Conservation (phyloP, 2,888 invertebrate species). For the Pyrocoelia pectoralis region DNA sequence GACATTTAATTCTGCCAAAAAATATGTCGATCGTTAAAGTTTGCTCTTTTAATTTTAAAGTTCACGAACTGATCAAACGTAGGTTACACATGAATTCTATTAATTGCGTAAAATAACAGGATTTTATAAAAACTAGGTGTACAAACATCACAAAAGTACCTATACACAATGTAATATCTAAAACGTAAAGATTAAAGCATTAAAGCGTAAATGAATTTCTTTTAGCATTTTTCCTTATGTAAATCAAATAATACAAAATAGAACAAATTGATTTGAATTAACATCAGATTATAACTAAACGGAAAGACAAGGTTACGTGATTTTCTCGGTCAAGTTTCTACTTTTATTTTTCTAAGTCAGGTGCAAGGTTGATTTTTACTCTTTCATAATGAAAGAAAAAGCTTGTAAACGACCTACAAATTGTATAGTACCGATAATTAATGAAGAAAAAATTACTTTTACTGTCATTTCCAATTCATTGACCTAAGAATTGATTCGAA, state of each 20-base stretch:
- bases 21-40: too few relatives aligned
- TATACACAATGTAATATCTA: too few relatives aligned
- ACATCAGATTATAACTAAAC: neutral
- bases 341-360: conserved; percentile 35
- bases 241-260: neutral
- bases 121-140: too few relatives aligned
- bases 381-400: conserved; percentile 29
- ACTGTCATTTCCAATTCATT: neutral
- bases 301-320: conserved; percentile 37
- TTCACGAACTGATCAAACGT: too few relatives aligned
- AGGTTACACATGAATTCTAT: too few relatives aligned
- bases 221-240: neutral
- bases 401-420: conserved; percentile 21
- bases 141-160: too few relatives aligned
- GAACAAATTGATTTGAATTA: neutral
- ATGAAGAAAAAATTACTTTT: neutral
- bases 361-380: conserved; percentile 39
- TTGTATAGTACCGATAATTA: neutral
- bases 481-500: neutral
- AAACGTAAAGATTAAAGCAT: too few relatives aligned
- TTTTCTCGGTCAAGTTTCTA: conserved; percentile 42
- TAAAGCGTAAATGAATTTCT: neutral
- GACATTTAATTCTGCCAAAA: too few relatives aligned
- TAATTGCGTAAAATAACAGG: too few relatives aligned
- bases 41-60: too few relatives aligned